A percentile compares a stretch with the other conserved stretches of the same genome.
phyloP scores from a whole-genome alignment of 2,888 invertebrate species.

The Hirtodrosophila histrioides region DNA sequence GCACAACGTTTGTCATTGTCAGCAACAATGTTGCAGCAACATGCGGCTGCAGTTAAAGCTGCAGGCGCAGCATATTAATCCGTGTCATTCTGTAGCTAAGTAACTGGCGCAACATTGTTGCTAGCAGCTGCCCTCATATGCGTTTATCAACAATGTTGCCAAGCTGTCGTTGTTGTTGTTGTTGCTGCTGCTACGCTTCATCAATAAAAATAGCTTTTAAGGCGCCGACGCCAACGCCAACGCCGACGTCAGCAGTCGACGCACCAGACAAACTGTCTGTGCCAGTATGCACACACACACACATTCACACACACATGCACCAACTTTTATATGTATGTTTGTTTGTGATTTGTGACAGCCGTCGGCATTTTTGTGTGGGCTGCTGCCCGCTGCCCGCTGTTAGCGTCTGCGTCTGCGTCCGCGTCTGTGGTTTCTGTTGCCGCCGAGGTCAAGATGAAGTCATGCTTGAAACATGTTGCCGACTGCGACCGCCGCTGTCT shows the following conservation, averaged over 20 bases:
- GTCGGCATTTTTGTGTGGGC: conserved; percentile 51
- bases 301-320: conserved; percentile 8
- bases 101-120: conserved; percentile 31
- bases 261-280: conserved; percentile 72
- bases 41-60: conserved; percentile 19
- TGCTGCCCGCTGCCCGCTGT: conserved; percentile 26
- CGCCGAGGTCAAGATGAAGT: conserved; percentile 77
- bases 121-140: neutral
- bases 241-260: conserved; percentile 12
- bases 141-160: conserved; percentile 34
- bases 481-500: conserved; percentile 25
- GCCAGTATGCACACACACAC: conserved; percentile 16
- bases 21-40: conserved; percentile 59
- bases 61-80: conserved; percentile 6
- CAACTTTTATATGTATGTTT: conserved; percentile 15
- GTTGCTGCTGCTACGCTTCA: conserved; percentile 57
- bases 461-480: conserved; percentile 69
- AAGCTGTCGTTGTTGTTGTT: conserved; percentile 5
- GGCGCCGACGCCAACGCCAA: conserved; percentile 60
- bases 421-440: conserved; percentile 1
- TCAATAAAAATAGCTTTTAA: conserved; percentile 75
- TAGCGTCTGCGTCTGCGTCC: conserved; percentile 16
- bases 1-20: conserved; percentile 67
- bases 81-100: neutral
- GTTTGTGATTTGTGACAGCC: conserved; percentile 38